A percentile compares a stretch with the other conserved stretches of the same genome.
Evolutionary conservation across 2,888 invertebrate genomes (phyloP).

Genomic region (Nysson spinosus): DNA sequence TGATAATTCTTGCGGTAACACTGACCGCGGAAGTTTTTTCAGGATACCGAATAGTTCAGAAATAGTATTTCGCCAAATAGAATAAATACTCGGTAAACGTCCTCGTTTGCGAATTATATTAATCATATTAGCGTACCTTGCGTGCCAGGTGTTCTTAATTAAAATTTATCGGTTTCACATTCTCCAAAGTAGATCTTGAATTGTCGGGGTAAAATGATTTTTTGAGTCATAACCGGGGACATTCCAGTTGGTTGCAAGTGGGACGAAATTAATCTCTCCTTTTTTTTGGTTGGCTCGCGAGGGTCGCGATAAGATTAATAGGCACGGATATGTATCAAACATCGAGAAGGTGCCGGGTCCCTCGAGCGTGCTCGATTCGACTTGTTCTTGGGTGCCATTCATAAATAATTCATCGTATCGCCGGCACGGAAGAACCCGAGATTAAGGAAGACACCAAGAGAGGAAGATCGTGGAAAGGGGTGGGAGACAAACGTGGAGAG

Average conservation of each 20-base stretch:
- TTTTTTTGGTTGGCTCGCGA: slow-evolving; percentile 8
- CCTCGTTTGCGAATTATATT: slow-evolving; percentile 3
- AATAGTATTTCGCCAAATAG: no score
- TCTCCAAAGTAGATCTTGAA: neutral
- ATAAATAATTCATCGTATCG: slow-evolving; percentile 66
- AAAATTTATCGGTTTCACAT: slow-evolving; percentile 7
- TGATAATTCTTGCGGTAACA: no score
- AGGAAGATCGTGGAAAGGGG: slow-evolving; percentile 1
- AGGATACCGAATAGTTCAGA: no score
- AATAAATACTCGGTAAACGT: no score
- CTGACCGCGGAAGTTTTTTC: no score
- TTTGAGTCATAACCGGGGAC: slow-evolving; percentile 5
- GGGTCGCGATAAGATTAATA: slow-evolving; percentile 41
- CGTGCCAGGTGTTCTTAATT: neutral
- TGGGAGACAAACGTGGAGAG: slow-evolving; percentile 4
- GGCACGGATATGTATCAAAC: slow-evolving; percentile 46
- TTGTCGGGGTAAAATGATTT: neutral
- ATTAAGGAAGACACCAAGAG: slow-evolving; percentile 14
- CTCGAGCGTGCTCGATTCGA: slow-evolving; percentile 49
- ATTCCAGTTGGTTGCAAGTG: neutral
- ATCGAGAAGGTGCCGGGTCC: slow-evolving; percentile 36
- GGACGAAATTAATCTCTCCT: slow-evolving; percentile 36
- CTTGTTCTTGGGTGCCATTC: slow-evolving; percentile 56
- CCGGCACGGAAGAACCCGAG: slow-evolving; percentile 16
- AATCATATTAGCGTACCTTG: neutral